Conservation (phyloP, 2,113 vertebrate genomes). For the Gavia stellata region DNA sequence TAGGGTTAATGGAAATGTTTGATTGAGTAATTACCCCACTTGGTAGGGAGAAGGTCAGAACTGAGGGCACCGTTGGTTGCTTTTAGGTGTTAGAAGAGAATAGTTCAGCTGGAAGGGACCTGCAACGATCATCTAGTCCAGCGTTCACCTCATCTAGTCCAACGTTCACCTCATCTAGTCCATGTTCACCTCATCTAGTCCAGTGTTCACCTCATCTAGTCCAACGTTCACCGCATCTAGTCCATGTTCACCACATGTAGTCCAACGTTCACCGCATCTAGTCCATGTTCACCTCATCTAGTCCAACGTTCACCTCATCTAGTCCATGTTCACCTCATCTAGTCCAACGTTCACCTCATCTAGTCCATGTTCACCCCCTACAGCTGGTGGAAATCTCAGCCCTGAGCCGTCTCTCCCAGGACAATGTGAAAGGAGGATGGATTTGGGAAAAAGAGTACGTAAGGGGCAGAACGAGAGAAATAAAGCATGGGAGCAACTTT, state of each 20-base stretch:
- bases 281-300: neutral
- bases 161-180: neutral
- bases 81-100: neutral
- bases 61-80: accelerated
- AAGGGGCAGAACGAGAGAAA: neutral
- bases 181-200: neutral
- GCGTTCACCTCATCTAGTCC: no score
- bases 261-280: neutral
- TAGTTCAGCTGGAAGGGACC: neutral
- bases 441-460: neutral
- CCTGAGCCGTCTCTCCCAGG: neutral
- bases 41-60: neutral
- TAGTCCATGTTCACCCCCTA: neutral
- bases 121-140: neutral
- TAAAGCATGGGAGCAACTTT: neutral
- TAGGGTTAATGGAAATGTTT: neutral
- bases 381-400: neutral
- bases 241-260: neutral
- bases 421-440: neutral
- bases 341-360: neutral
- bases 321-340: neutral
- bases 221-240: neutral
- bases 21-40: neutral
- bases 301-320: neutral
- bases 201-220: no score